Percentiles rank a stretch among this genome's conserved stretches.
Conservation (phyloP, 2,797 vertebrate genomes). For the Siniperca obscura region DNA sequence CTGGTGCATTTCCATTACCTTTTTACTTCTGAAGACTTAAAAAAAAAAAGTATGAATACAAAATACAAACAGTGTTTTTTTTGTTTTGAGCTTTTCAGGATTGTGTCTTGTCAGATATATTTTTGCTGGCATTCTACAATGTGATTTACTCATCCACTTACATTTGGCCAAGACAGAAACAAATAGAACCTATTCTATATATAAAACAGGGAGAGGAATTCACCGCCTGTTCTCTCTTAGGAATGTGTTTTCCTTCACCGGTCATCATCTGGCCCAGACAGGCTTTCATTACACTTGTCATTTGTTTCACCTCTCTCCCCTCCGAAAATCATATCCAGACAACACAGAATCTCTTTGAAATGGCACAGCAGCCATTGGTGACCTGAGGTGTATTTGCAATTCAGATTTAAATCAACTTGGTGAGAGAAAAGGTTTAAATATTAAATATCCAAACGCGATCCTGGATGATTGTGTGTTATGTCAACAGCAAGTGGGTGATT, state of each 20-base stretch:
- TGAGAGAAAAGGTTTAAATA: slow-evolving; percentile 54
- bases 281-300: slow-evolving; percentile 46
- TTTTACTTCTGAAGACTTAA: not conserved
- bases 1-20: not conserved
- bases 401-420: slow-evolving; percentile 48
- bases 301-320: slow-evolving; percentile 40
- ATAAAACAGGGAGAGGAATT: not conserved
- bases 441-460: slow-evolving; percentile 56
- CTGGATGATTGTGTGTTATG: slow-evolving; percentile 50
- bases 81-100: not conserved
- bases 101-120: not conserved
- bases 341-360: slow-evolving; percentile 38
- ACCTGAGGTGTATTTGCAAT: slow-evolving; percentile 40
- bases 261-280: slow-evolving; percentile 42
- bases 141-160: not conserved
- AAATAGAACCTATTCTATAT: slow-evolving; percentile 14
- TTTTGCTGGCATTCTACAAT: not conserved
- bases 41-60: not conserved
- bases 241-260: slow-evolving; percentile 12
- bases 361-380: not conserved
- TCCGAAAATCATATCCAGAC: slow-evolving; percentile 29
- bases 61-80: not conserved
- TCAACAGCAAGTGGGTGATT: slow-evolving; percentile 51
- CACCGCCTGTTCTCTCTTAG: not conserved
- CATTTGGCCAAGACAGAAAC: not conserved